These are phyloP conservation scores for Frankliniella fusca DNA, from an alignment of 2,888 invertebrate genomes.

Conservation along the genomic window DNA sequence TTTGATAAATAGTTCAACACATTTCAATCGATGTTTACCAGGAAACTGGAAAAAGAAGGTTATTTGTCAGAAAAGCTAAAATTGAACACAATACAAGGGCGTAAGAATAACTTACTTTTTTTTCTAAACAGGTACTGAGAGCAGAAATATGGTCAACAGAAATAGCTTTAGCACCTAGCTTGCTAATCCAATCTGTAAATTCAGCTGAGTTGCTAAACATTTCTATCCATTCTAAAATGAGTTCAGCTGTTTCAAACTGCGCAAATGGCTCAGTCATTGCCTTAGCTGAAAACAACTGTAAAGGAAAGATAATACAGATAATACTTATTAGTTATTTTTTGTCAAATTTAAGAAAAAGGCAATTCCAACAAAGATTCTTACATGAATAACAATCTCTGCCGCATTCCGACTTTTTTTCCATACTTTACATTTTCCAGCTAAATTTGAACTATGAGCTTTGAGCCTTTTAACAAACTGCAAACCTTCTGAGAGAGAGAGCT, in stretches of 20 bases:
- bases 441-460: background rate
- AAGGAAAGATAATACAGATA: background rate
- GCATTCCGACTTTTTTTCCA: background rate
- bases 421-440: background rate
- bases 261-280: background rate
- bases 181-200: background rate
- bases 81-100: too few species aligned
- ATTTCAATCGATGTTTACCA: background rate
- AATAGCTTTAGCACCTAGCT: background rate
- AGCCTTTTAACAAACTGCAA: background rate
- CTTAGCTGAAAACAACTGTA: background rate
- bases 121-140: background rate
- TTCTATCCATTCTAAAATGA: background rate
- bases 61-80: background rate
- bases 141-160: background rate
- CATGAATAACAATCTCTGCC: background rate
- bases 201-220: background rate
- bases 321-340: background rate
- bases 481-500: background rate
- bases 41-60: background rate
- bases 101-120: background rate
- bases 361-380: background rate
- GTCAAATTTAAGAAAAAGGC: background rate
- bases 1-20: slow-evolving; percentile 64
- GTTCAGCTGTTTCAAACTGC: background rate